phyloP scores from a whole-genome alignment of 2,888 invertebrate genomes.

The Lapara coniferarum region DNA sequence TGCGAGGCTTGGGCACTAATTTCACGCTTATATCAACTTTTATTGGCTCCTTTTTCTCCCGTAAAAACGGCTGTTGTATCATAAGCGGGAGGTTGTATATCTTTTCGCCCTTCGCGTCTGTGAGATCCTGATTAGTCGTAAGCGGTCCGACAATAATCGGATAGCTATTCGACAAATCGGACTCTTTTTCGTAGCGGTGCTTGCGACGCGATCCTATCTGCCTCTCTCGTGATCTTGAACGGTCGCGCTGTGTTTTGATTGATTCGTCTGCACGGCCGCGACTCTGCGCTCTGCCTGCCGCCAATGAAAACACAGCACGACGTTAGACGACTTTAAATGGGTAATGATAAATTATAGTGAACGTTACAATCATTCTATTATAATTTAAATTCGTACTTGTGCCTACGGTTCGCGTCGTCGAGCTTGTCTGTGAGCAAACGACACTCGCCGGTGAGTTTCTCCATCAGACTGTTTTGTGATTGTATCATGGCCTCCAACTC shows the following conservation, averaged over 20 bases:
- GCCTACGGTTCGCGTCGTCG: conserved; percentile 93
- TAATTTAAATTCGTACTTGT: conserved; percentile 89
- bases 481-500: conserved; percentile 95
- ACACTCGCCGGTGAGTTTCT: conserved; percentile 95
- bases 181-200: conserved; percentile 82
- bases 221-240: conserved; percentile 70
- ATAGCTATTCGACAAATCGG: conserved; percentile 83
- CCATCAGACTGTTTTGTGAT: conserved; percentile 96
- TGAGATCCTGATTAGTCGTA: conserved; percentile 81
- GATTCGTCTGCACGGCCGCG: conserved; percentile 81
- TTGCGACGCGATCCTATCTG: conserved; percentile 67
- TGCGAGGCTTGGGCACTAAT: conserved; percentile 85
- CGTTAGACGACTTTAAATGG: conserved; percentile 73
- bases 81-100: conserved; percentile 78
- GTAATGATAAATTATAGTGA: conserved; percentile 61
- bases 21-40: conserved; percentile 91
- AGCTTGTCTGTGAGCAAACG: conserved; percentile 94
- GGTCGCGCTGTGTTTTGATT: conserved; percentile 83
- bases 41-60: conserved; percentile 87
- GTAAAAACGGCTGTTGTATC: conserved; percentile 85
- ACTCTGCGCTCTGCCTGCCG: conserved; percentile 83
- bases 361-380: conserved; percentile 61
- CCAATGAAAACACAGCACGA: conserved; percentile 84
- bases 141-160: conserved; percentile 76
- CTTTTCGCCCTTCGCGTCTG: conserved; percentile 68